phyloP scores from a whole-genome alignment of 2,888 invertebrate species.

The Zonitis immaculata region DNA sequence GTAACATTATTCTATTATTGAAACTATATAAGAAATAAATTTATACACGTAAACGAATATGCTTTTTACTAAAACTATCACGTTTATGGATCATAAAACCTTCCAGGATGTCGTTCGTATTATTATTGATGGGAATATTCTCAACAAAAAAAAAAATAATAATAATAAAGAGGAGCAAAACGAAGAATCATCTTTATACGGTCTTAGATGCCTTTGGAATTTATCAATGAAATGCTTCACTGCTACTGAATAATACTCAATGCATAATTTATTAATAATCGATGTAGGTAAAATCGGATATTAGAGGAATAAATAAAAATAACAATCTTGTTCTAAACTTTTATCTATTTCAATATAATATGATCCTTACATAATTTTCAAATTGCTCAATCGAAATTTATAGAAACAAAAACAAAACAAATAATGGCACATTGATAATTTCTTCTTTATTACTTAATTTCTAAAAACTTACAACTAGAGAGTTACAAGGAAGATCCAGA shows the following conservation, averaged over 20 bases:
- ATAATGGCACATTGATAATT: conserved; percentile 15
- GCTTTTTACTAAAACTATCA: conserved; percentile 3
- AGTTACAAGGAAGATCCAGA: conserved; percentile 9
- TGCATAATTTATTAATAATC: neutral
- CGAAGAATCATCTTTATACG: neutral
- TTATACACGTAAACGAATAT: neutral
- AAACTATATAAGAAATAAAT: no score
- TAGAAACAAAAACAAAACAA: neutral
- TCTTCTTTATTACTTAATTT: conserved; percentile 6
- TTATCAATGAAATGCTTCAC: conserved; percentile 12
- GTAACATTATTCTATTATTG: no score
- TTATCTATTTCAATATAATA: neutral
- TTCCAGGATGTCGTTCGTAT: neutral
- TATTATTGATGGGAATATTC: conserved; percentile 15
- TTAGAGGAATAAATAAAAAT: neutral
- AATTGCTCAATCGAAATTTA: neutral
- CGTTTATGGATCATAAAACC: conserved; percentile 6
- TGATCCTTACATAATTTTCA: neutral
- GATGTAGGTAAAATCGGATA: neutral
- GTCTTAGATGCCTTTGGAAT: conserved; percentile 6
- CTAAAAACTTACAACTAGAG: conserved; percentile 10
- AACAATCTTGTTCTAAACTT: neutral
- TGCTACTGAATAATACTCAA: neutral
- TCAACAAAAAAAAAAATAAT: no score
- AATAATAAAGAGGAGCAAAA: no score